Evolutionary conservation across 2,113 vertebrate genomes (phyloP).

Genomic region (Eulemur rufifrons): DNA sequence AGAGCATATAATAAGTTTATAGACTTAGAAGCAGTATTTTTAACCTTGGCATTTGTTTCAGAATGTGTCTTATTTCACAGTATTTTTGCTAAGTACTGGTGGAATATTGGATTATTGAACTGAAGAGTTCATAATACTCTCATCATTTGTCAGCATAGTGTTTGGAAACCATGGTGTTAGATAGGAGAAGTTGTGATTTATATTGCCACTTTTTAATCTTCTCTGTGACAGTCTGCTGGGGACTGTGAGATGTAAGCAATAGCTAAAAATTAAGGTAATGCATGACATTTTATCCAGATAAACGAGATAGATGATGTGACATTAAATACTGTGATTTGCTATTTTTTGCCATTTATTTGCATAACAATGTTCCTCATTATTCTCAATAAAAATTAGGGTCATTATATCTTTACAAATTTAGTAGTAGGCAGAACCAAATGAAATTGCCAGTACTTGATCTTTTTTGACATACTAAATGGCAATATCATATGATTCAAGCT

Average conservation of each 20-base stretch:
- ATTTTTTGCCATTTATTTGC: conserved; percentile 30
- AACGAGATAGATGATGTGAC: background rate
- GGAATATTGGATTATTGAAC: conserved; percentile 59
- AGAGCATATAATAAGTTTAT: conserved; percentile 51
- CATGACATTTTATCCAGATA: background rate
- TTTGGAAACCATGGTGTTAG: conserved; percentile 38
- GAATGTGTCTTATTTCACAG: conserved; percentile 67
- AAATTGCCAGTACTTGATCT: background rate
- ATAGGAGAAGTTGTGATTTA: conserved; percentile 44
- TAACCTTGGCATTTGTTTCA: conserved; percentile 58
- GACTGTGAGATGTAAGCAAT: background rate
- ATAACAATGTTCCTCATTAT: background rate
- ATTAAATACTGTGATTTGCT: background rate
- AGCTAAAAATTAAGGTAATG: conserved; percentile 25
- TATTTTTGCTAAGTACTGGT: conserved; percentile 51
- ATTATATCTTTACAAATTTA: conserved; percentile 8
- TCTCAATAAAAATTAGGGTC: conserved; percentile 18
- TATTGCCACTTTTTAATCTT: conserved; percentile 50
- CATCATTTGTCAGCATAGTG: conserved; percentile 49
- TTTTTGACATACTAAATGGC: background rate
- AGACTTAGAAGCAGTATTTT: conserved; percentile 52
- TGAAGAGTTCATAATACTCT: conserved; percentile 35
- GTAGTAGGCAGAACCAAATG: background rate
- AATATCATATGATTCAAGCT: background rate
- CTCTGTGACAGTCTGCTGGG: conserved; percentile 39